Base-by-base conservation (phyloP, 2,888 invertebrate species). In the Plebejus melissa region DNA sequence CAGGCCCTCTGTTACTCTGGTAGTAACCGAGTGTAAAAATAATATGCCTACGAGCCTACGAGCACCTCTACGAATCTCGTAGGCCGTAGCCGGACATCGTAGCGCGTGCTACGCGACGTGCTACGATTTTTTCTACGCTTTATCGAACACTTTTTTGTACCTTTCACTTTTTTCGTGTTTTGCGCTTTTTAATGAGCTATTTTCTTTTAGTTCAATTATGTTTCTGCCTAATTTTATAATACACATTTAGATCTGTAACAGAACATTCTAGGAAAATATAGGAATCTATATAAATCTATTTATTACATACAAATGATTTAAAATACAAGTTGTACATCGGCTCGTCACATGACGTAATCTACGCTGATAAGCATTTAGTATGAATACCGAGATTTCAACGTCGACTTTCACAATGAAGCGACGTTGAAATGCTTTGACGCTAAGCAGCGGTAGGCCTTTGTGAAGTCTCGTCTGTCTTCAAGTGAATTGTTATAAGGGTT, bases 361-460 rank as follows among this genome's bases (percentile, higher is more conserved):
- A 11, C 60, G 22, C 60, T 60, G 60, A 65, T 65, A 65, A 65
- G 22, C 16, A 65, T 65, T 65, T 65, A 32, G 13, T 65, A 16
- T 65, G 65, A 65, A 65, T 65, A 36, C 65, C 36, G 11, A 36
- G 65, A 65, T 32, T 65, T 54, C 54, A 54, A 54, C 54, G 54
- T 54, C 54, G 54, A 54, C 54, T 54, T 54, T 65, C 32, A 65
- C 65, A 65, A 65, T 65, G 65, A 36, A 13, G 5, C 36, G 32
- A 32, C 65, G 65, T 65, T 32, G 65, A 65, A 32, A 32, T 36
- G 32, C 65, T 65, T 65, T 65, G 65, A 65, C 2, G 32, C 13
- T 32, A 16, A 65, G 65, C 28, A 32, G 13, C 36, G 65, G 65
- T 65, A 36, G 65, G 32, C 65, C 32, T 65, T 65, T 65, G 65